Evolutionary conservation across 2,888 invertebrate species (phyloP).

Genomic region (Euzetes globulus): DNA sequence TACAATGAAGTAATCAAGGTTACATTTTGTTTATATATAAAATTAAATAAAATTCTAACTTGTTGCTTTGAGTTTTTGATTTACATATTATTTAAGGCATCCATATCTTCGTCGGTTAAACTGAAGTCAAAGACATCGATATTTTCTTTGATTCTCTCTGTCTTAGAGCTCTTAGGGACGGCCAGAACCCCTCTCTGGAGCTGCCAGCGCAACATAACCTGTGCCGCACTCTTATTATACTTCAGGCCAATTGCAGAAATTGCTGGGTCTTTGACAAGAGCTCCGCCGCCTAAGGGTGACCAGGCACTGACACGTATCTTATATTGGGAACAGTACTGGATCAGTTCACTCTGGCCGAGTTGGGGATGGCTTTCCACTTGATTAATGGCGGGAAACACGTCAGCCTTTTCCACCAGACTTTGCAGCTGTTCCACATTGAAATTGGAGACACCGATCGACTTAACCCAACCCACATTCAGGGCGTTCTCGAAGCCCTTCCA

Average conservation of each 20-base stretch:
- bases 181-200: slow-evolving; percentile 63
- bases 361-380: slow-evolving; percentile 75
- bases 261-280: slow-evolving; percentile 58
- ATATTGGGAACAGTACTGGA: slow-evolving; percentile 57
- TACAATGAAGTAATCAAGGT: no score
- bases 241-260: slow-evolving; percentile 59
- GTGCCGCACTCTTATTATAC: slow-evolving; percentile 60
- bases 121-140: slow-evolving; percentile 66
- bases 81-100: neutral
- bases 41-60: no score
- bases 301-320: slow-evolving; percentile 65
- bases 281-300: slow-evolving; percentile 59
- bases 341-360: slow-evolving; percentile 62
- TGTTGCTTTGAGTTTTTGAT: no score
- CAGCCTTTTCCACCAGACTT: neutral
- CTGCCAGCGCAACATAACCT: slow-evolving; percentile 59
- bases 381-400: slow-evolving; percentile 44
- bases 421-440: neutral
- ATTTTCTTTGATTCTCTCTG: slow-evolving; percentile 63
- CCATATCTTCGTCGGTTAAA: slow-evolving; percentile 59
- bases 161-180: slow-evolving; percentile 75
- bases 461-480: neutral
- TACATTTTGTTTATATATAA: no score
- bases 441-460: neutral
- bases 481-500: slow-evolving; percentile 29